Evolutionary conservation across 2,113 vertebrate genomes (phyloP).

Genomic region (Tyto alba): DNA sequence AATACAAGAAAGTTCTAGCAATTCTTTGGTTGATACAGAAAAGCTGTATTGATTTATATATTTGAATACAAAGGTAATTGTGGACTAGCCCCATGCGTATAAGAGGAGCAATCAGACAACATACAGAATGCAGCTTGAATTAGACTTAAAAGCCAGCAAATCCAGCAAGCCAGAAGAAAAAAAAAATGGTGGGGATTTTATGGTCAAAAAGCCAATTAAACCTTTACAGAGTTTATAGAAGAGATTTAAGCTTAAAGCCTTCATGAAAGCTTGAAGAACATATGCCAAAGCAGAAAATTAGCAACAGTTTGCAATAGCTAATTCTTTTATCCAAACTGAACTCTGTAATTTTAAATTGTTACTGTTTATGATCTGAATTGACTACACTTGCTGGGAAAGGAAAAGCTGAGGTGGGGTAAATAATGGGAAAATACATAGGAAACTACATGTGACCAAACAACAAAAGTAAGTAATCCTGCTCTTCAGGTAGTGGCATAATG

Average conservation of each 20-base stretch:
- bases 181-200: background rate
- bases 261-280: background rate
- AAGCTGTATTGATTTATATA: background rate
- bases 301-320: background rate
- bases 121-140: background rate
- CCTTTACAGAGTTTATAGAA: background rate
- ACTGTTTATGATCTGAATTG: background rate
- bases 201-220: slow-evolving; percentile 24
- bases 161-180: background rate
- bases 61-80: background rate
- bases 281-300: slow-evolving; percentile 12
- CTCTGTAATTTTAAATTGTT: background rate
- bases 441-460: background rate
- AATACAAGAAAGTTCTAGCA: background rate
- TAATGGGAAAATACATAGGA: background rate
- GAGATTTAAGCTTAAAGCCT: background rate
- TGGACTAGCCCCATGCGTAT: background rate
- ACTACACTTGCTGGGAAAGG: background rate
- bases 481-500: background rate
- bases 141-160: slow-evolving; percentile 7
- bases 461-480: background rate
- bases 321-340: slow-evolving; percentile 16
- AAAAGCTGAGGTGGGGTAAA: background rate
- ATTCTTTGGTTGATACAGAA: background rate
- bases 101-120: background rate